These are phyloP conservation scores for Prinia subflava DNA, from an alignment of 2,113 vertebrate genomes.

Conservation along the genomic window DNA sequence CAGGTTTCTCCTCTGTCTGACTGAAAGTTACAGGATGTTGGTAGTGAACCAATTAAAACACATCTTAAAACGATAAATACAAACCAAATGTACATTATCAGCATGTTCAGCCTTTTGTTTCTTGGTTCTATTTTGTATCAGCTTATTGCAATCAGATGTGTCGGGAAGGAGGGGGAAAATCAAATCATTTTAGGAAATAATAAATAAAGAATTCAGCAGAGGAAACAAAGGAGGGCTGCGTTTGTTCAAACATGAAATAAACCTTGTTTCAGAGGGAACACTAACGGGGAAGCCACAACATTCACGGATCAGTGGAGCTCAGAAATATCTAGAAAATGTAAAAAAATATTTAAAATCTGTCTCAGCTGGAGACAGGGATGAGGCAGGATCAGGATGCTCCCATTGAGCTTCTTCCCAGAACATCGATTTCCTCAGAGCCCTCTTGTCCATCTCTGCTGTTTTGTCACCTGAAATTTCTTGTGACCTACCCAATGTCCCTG, in stretches of 20 bases:
- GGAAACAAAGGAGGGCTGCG: conserved; percentile 50
- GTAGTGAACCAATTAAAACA: conserved; percentile 70
- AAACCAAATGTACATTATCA: conserved; percentile 70
- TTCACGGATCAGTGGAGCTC: neutral
- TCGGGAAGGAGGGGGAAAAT: conserved; percentile 24
- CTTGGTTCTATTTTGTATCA: conserved; percentile 31
- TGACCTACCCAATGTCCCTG: rapidly evolving
- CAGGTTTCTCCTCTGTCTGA: conserved; percentile 57
- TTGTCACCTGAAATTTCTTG: rapidly evolving
- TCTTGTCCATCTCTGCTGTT: rapidly evolving
- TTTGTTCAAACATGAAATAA: conserved; percentile 29
- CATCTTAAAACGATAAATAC: conserved; percentile 69
- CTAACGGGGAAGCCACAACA: neutral
- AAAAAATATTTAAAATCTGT: neutral
- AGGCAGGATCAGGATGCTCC: rapidly evolving
- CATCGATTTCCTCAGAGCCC: rapidly evolving
- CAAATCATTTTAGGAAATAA: conserved; percentile 69
- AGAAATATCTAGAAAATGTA: neutral
- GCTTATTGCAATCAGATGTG: conserved; percentile 62
- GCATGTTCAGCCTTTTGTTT: conserved; percentile 65
- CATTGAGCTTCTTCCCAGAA: neutral
- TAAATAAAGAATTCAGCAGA: conserved; percentile 50
- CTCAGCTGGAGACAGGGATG: rapidly evolving
- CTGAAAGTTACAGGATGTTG: conserved; percentile 64
- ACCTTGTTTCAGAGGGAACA: neutral